These are phyloP conservation scores for Hartigia nigra DNA, from an alignment of 2,888 invertebrate species.

Conservation along the genomic window DNA sequence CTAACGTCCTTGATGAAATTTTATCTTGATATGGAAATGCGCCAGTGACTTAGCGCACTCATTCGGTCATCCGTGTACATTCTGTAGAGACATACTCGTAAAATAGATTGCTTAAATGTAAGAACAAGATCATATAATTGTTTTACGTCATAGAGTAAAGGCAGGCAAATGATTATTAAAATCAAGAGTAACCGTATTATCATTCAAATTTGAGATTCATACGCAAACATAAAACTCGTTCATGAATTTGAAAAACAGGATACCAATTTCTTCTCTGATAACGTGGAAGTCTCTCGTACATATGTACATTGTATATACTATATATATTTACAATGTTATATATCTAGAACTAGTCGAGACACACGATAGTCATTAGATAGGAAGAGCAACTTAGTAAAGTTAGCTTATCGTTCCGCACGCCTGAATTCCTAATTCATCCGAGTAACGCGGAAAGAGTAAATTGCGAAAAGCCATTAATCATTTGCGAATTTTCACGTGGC, in stretches of 20 bases:
- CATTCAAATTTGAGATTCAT: background rate
- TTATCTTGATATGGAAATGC: conserved; percentile 32
- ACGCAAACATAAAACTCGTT: background rate
- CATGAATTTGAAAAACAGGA: background rate
- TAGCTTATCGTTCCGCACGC: conserved; percentile 38
- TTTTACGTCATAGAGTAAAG: background rate
- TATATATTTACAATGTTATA: background rate
- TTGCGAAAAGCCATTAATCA: conserved; percentile 6
- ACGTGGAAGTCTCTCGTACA: background rate
- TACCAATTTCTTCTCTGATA: background rate
- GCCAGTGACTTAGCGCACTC: conserved; percentile 23
- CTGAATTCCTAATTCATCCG: conserved; percentile 43
- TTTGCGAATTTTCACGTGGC: background rate
- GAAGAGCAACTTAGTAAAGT: conserved; percentile 31
- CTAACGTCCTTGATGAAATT: conserved; percentile 20
- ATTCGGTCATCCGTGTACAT: conserved; percentile 4
- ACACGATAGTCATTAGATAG: background rate
- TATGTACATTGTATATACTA: background rate
- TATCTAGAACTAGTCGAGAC: background rate
- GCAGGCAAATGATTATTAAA: background rate
- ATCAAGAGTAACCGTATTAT: background rate
- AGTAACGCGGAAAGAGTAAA: conserved; percentile 15
- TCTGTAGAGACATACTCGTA: background rate
- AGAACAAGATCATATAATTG: background rate
- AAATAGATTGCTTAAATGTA: background rate